Conservation (phyloP, 2,113 vertebrate genomes). For the Pelusios castaneus region DNA sequence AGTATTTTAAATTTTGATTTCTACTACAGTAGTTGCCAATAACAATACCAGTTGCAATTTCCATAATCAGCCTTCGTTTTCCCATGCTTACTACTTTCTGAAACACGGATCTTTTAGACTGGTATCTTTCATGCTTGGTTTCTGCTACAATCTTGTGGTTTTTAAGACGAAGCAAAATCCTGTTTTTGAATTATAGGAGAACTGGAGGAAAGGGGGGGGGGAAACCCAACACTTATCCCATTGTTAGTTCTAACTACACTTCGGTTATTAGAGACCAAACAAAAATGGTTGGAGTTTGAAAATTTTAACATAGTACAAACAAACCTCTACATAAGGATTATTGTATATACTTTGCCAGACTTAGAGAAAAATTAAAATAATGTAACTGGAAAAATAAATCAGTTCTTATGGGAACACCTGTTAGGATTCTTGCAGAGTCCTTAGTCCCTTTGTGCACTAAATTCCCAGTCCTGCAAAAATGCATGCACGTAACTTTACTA, state of each 20-base stretch:
- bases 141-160: background rate
- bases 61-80: background rate
- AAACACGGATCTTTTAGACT: background rate
- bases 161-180: background rate
- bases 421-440: background rate
- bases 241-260: background rate
- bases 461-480: too few species aligned
- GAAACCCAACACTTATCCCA: background rate
- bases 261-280: background rate
- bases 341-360: fast-evolving
- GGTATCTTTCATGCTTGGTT: background rate
- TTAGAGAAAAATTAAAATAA: background rate
- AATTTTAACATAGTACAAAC: background rate
- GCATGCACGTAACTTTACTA: background rate
- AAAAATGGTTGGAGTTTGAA: background rate
- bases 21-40: background rate
- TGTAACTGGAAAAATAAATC: background rate
- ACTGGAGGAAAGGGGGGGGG: background rate
- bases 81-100: background rate
- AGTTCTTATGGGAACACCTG: background rate
- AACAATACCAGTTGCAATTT: fast-evolving
- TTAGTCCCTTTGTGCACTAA: background rate
- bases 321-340: background rate
- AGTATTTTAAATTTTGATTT: too few species aligned
- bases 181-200: background rate